Evolutionary conservation across 1,140 invertebrate genomes (phyloP), one percentile per base, ranked within the genome.

Genomic region (Diabrotica undecimpunctata): DNA sequence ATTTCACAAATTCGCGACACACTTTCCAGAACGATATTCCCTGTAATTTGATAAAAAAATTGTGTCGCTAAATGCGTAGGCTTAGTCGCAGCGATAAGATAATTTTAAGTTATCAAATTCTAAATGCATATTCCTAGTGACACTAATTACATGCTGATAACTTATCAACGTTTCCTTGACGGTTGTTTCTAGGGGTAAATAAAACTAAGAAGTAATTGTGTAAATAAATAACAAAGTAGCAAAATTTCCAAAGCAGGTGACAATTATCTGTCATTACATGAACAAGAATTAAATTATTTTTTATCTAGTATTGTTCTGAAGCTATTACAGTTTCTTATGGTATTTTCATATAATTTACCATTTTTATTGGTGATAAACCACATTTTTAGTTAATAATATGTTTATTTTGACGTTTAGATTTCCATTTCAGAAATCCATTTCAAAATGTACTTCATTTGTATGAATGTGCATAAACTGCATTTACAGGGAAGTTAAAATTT

Each of bases 81-180:
- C 53, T 50, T 53, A 64, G 62, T 64, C 57, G 25, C 25, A 64
- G 38, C 53, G 62, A 64, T 64, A 64, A 64, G 62, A 64, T 64
- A 64, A 37, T 46, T 55, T 39, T 55, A 11, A 7, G 12, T 64
- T 64, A 64, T 64, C 62, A 56, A 56, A 37, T 39, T 64, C 52
- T 13, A 56, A 56, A 64, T 56, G 51, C 51, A 53, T 56, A 57
- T 57, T 55, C 53, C 37, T 35, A 38, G 54, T 57, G 62, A 50
- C 54, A 64, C 62, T 64, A 64, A 64, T 64, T 64, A 57, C 53
- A 56, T 57, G 12, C 13, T 39, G 62, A 64, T 64, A 64, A 56
- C 10, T 57, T 64, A 64, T 64, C 62, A 64, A 13, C 10, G 38
- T 64, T 64, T 64, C 62, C 62, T 56, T 38, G 7, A 5, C 9